These are phyloP conservation scores for Parauchenoglanis punctatus DNA, from an alignment of 2,797 vertebrate species.

Conservation along the genomic window DNA sequence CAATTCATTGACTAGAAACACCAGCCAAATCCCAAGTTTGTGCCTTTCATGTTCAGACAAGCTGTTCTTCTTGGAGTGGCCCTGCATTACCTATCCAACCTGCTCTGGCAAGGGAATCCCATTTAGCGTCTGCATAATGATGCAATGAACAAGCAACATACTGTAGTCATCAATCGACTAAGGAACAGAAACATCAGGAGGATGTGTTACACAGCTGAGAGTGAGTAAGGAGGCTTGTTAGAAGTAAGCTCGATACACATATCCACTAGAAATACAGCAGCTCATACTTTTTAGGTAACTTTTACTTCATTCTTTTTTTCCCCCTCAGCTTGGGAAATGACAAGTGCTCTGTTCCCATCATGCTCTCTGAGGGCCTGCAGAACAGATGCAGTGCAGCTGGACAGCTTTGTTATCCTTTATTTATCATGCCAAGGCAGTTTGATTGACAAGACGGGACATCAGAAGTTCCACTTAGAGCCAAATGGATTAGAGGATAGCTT, in stretches of 20 bases:
- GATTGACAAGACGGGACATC: slow-evolving; percentile 68
- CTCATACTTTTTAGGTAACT: neutral
- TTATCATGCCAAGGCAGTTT: slow-evolving; percentile 62
- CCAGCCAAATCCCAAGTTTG: slow-evolving; percentile 54
- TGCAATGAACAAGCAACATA: slow-evolving; percentile 44
- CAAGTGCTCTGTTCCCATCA: slow-evolving; percentile 35
- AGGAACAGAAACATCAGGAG: slow-evolving; percentile 7
- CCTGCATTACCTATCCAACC: slow-evolving; percentile 18
- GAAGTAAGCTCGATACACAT: neutral
- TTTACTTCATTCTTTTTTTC: neutral
- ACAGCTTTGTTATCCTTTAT: slow-evolving; percentile 68
- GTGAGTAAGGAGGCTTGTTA: slow-evolving; percentile 2
- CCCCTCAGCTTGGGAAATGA: slow-evolving; percentile 31
- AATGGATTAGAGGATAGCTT: slow-evolving; percentile 50
- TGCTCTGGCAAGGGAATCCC: slow-evolving; percentile 20
- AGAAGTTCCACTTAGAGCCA: slow-evolving; percentile 56
- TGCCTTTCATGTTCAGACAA: slow-evolving; percentile 45
- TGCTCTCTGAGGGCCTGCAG: slow-evolving; percentile 48
- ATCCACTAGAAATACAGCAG: neutral
- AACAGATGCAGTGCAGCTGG: slow-evolving; percentile 53
- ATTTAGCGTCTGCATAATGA: slow-evolving; percentile 33
- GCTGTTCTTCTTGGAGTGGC: slow-evolving; percentile 23
- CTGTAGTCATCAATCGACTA: slow-evolving; percentile 29
- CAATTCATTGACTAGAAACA: slow-evolving; percentile 75
- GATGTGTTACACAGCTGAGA: neutral